Percentiles rank a stretch among this genome's conserved stretches.
phyloP scores from a whole-genome alignment of 2,113 vertebrate genomes.

The Choloepus hoffmanni region DNA sequence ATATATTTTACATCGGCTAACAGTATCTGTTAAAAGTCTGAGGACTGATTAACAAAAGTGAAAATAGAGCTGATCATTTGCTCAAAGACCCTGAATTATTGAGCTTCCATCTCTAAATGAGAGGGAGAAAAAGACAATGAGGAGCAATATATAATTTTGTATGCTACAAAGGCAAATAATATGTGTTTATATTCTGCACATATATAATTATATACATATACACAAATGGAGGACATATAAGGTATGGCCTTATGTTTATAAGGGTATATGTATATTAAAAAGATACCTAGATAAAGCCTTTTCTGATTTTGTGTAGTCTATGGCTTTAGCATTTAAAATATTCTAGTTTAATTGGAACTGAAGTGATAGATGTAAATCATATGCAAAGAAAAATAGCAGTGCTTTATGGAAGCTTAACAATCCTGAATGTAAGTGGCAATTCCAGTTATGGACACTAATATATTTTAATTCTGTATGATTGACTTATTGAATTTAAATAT shows the following conservation, averaged over 20 bases:
- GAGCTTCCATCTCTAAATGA: not conserved
- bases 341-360: constrained; percentile 42
- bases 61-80: constrained; percentile 59
- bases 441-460: not conserved
- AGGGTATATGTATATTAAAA: not conserved
- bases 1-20: constrained; percentile 73
- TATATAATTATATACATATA: not conserved
- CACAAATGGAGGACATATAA: not conserved
- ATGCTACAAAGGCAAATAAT: not conserved
- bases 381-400: not conserved
- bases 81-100: constrained; percentile 32
- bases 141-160: not conserved
- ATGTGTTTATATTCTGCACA: not conserved
- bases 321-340: constrained; percentile 55
- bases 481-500: not conserved
- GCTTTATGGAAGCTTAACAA: not conserved
- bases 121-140: constrained; percentile 1
- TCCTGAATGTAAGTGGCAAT: not conserved
- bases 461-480: constrained; percentile 26
- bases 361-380: not conserved
- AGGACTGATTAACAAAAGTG: constrained; percentile 13
- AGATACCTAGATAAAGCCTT: not conserved
- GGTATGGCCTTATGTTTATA: not conserved
- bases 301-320: not conserved
- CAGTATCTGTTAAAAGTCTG: constrained; percentile 60